Conservation (phyloP, 2,888 invertebrate species). For the Protonemura montana region DNA sequence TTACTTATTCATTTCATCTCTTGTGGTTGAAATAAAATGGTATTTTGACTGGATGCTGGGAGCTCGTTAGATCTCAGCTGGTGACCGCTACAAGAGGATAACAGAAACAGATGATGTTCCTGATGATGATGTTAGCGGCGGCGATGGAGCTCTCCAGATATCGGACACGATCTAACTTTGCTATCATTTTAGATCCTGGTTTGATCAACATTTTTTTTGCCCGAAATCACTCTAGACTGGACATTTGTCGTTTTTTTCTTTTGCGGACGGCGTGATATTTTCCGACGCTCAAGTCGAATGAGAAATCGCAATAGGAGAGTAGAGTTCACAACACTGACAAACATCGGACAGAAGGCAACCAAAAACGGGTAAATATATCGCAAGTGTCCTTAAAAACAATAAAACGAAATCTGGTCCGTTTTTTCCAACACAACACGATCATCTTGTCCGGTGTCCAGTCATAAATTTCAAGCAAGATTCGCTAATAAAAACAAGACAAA, state of each 20-base stretch:
- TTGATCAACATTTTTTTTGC: not conserved
- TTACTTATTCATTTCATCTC: slow-evolving; percentile 29
- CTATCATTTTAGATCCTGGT: not conserved
- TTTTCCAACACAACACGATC: not conserved
- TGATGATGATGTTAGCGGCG: slow-evolving; percentile 7
- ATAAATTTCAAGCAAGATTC: not conserved
- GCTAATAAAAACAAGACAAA: not conserved
- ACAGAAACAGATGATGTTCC: not conserved
- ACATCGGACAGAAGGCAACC: not conserved
- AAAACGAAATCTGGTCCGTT: not conserved
- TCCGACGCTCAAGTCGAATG: too few species aligned
- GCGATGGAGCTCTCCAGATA: not conserved
- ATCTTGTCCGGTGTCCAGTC: not conserved
- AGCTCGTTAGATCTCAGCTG: slow-evolving; percentile 13
- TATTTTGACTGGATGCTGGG: slow-evolving; percentile 32
- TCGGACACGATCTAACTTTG: not conserved
- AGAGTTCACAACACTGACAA: not conserved
- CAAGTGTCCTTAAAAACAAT: not conserved
- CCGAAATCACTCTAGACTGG: not conserved
- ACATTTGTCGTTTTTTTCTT: not conserved
- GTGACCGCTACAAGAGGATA: not conserved
- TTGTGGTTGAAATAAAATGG: not conserved
- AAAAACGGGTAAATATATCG: not conserved
- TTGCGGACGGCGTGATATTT: not conserved
- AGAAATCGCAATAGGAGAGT: not conserved